Conservation (phyloP, 2,113 vertebrate species). For the Dipodomys merriami region DNA sequence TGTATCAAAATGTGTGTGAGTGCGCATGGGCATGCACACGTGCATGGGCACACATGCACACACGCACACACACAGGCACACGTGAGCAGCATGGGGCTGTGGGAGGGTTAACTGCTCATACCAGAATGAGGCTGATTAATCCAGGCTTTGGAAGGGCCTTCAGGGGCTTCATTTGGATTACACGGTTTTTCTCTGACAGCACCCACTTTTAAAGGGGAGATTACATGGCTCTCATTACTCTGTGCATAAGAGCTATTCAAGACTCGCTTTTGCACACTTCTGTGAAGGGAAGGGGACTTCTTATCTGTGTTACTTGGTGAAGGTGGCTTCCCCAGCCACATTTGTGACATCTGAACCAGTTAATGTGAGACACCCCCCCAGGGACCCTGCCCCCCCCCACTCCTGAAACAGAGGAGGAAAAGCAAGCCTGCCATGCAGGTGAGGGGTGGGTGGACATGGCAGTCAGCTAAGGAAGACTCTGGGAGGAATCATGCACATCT, state of each 20-base stretch:
- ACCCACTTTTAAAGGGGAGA: not conserved
- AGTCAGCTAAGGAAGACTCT: not conserved
- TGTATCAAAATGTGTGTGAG: rapidly evolving
- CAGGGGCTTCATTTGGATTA: not conserved
- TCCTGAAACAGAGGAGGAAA: not conserved
- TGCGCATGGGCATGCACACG: not conserved
- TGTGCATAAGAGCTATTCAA: not conserved
- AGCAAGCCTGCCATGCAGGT: not conserved
- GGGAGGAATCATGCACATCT: not conserved
- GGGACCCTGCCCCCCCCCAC: not conserved
- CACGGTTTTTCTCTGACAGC: not conserved
- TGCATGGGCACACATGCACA: not conserved
- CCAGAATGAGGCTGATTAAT: no score
- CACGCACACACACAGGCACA: no score
- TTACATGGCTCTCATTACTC: rapidly evolving
- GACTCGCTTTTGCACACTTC: rapidly evolving
- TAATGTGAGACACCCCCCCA: rapidly evolving
- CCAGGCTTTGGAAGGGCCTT: not conserved
- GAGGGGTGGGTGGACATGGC: not conserved
- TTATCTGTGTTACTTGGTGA: rapidly evolving
- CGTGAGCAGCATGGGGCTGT: rapidly evolving
- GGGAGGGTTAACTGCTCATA: rapidly evolving
- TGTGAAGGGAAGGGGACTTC: rapidly evolving
- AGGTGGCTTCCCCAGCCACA: rapidly evolving
- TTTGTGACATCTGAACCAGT: not conserved